phyloP scores from a whole-genome alignment of 2,797 vertebrate genomes.

The Dendrocincla tyrannina region DNA sequence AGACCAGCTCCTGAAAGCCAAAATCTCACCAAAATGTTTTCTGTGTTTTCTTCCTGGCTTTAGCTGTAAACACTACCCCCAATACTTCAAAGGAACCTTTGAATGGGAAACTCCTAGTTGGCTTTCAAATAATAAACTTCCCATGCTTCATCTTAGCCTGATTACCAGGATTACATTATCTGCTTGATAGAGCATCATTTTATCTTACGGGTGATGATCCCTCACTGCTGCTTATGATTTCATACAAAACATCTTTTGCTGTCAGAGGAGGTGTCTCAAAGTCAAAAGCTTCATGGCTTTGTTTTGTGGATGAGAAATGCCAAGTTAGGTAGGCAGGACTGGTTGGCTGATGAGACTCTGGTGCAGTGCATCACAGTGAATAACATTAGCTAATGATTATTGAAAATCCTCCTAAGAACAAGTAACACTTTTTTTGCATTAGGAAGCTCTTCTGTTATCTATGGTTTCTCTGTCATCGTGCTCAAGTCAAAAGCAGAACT shows the following conservation, averaged over 20 bases:
- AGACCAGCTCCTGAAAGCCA: not conserved
- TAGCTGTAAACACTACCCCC: not conserved
- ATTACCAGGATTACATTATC: not conserved
- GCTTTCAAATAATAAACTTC: not conserved
- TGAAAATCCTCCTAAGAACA: not conserved
- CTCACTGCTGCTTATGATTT: not conserved
- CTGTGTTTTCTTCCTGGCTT: not conserved
- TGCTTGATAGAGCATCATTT: not conserved
- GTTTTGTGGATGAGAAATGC: not conserved
- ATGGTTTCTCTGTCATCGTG: not conserved
- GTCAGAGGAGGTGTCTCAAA: not conserved
- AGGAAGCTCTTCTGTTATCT: not conserved
- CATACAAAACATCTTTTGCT: not conserved
- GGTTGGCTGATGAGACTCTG: not conserved
- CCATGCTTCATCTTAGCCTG: not conserved
- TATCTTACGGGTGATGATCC: not conserved
- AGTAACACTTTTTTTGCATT: not conserved
- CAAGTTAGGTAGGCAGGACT: not conserved
- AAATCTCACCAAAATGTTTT: not conserved
- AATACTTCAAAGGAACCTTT: not conserved
- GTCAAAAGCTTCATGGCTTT: not conserved
- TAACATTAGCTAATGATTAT: not conserved
- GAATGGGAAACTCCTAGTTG: not conserved
- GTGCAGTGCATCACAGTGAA: not conserved
- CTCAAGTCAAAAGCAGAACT: not conserved